Evolutionary conservation across 2,888 invertebrate species (phyloP), one percentile per base, ranked within the genome.

Genomic region (Exephanes ischioxanthus): DNA sequence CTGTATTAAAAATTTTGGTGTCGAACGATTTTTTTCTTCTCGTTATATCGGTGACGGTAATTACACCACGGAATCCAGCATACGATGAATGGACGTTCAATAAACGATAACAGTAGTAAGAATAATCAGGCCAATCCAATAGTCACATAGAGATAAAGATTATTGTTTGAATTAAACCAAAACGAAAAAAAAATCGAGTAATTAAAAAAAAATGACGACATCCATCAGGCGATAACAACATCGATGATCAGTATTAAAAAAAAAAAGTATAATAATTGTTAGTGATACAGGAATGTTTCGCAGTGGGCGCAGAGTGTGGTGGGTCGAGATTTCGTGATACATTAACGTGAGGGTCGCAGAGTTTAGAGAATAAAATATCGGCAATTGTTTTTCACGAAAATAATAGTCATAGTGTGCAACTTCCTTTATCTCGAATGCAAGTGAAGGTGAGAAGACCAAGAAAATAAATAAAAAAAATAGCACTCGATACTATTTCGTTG

Each of bases 71-170:
- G 58, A 67, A 48, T 61, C 55, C 80, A 63, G 77, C 68, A 33
- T 73, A 83, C 83, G 71, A 67, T 79, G 80, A 80, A 70, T 68
- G 37, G 79, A 83, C 76, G 67, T 51, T 48, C 45, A 41, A 79
- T 41, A 51, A 83, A 79, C 73, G 53, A 83, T 53, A 58, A 22
- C 26, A 53, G 66, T 51, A 45, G 19, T 67, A 80, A 45, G 53
- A 73, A 83, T 55, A 77, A 80, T 77, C 83, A 85, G 83, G 85
- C 83, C 67, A 83, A 77, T 80, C 71, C 79, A 85, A 71, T 80
- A 76, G 63, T 75, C 55, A 85, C 77, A 83, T 83, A 73, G 80
- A 83, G 63, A 80, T 83, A 75, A 68, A 77, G 48, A 71, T 78
- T 72, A 22, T 66, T 51, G 22, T 66, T 61, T 33, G 66, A 22